Base-by-base conservation (phyloP, 2,888 invertebrate genomes). In the Philaethria dido region DNA sequence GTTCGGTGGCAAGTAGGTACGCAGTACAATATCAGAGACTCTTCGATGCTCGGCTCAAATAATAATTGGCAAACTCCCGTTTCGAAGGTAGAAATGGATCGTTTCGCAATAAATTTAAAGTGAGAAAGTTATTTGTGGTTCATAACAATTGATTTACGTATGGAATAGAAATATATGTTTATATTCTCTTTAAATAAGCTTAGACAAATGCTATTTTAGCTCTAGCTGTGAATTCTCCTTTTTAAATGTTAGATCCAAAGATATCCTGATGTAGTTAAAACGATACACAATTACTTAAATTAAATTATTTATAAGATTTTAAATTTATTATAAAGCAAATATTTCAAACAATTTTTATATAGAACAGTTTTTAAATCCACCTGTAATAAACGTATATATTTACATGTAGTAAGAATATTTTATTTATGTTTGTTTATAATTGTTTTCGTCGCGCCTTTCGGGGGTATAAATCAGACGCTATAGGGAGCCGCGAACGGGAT, bases 1-100 rank as follows among this genome's bases (percentile, higher is more conserved):
- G 91, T 91, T 89, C 84, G 83, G 83, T 83, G 86, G 81, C 81
- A 81, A 85, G 84, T 88, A 88, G 83, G 86, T 87, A 85, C 29
- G 78, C 61, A 47, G 82, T 80, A 78, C 80, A 76, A 84, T 80
- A 78, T 76, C 75, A 74, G 79, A 47, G 69, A 77, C 78, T 80
- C 79, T 85, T 83, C 82, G 83, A 81, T 79, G 80, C 77, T 79
- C 80, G 79, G 80, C 78, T 78, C 77, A 76, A 86, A 86, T 86
- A 85, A 87, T 88, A 85, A 87, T 88, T 85, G 84, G 82, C 80
- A 79, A 80, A 84, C 74, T 77, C 74, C 69, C 73, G 72, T 75
- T 75, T 70, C 69, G 73, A 70, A 77, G 79, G 78, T 78, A 77
- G 71, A 69, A 76, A 80, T 75, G 76, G 75, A 79, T 77, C 76